Percentiles rank a stretch among this genome's conserved stretches.
phyloP scores from a whole-genome alignment of 2,113 vertebrate genomes.

The Pseudolaguvia tuberculata region DNA sequence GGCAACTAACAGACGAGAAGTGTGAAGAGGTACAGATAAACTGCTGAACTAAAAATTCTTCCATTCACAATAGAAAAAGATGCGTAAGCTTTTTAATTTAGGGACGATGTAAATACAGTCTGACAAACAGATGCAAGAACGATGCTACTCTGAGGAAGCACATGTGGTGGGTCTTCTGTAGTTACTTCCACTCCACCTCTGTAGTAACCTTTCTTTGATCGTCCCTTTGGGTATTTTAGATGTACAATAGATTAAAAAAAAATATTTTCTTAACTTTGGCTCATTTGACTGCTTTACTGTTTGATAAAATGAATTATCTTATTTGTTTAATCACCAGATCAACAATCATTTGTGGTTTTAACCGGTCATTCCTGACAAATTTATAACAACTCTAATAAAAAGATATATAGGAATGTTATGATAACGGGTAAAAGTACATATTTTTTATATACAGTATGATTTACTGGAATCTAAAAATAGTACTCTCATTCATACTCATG shows the following conservation, averaged over 20 bases:
- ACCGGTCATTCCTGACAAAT: constrained; percentile 1
- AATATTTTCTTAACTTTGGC: constrained; percentile 18
- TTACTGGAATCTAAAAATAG: constrained; percentile 2
- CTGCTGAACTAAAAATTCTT: constrained; percentile 15
- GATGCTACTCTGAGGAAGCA: constrained; percentile 9
- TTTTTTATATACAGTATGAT: not conserved
- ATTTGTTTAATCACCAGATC: constrained; percentile 5
- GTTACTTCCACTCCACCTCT: not conserved
- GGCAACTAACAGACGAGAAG: not conserved
- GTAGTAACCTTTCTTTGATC: constrained; percentile 16
- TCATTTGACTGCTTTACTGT: not conserved
- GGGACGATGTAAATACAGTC: not conserved
- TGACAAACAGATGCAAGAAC: constrained; percentile 29
- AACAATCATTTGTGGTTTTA: constrained; percentile 11
- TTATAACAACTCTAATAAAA: not conserved
- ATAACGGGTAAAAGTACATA: not conserved
- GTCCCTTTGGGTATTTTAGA: constrained; percentile 32
- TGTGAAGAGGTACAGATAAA: not conserved
- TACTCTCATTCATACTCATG: not conserved
- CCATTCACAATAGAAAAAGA: not conserved
- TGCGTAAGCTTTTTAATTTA: not conserved
- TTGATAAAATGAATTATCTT: not conserved
- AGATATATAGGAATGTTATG: not conserved
- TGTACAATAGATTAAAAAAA: constrained; percentile 31
- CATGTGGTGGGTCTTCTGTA: constrained; percentile 15